Percentiles rank a stretch among this genome's conserved stretches.
Conservation (phyloP, 2,888 invertebrate genomes). For the Octodonta nipae region DNA sequence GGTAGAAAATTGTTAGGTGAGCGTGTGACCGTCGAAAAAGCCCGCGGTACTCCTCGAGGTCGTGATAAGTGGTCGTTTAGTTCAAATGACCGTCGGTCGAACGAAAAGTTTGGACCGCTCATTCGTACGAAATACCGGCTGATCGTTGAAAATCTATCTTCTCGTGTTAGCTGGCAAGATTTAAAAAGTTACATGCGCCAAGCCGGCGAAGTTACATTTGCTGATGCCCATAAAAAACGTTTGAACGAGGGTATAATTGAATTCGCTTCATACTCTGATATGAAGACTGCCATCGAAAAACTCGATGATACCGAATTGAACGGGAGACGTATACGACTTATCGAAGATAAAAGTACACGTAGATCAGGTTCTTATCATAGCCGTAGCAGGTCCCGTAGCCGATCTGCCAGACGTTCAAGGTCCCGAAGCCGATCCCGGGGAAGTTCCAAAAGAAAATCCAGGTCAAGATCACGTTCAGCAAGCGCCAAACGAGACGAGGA, state of each 20-base stretch:
- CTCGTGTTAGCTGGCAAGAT: conserved; percentile 98
- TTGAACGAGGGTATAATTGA: conserved; percentile 95
- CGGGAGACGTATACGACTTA: conserved; percentile 79
- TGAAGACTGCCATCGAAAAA: conserved; percentile 94
- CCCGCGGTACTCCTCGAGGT: conserved; percentile 56
- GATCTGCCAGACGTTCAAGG: conserved; percentile 45
- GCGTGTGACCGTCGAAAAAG: conserved; percentile 57
- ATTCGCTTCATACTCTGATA: conserved; percentile 85
- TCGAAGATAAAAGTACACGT: conserved; percentile 68
- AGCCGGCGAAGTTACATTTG: conserved; percentile 97
- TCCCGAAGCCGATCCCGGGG: conserved; percentile 51
- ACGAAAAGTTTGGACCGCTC: conserved; percentile 77
- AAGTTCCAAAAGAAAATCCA: conserved; percentile 27
- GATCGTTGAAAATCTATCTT: conserved; percentile 94
- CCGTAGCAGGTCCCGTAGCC: conserved; percentile 35
- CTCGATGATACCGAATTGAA: conserved; percentile 92
- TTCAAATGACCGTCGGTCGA: conserved; percentile 26
- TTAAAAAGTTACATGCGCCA: conserved; percentile 99
- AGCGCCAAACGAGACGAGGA: conserved; percentile 28
- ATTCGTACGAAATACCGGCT: conserved; percentile 94
- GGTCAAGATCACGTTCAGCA: conserved; percentile 30
- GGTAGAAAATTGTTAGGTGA: conserved; percentile 94
- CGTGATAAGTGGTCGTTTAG: conserved; percentile 41
- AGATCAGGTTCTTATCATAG: conserved; percentile 36
- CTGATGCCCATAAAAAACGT: conserved; percentile 91